phyloP scores from a whole-genome alignment of 2,113 vertebrate species.

The Atrichornis clamosus region DNA sequence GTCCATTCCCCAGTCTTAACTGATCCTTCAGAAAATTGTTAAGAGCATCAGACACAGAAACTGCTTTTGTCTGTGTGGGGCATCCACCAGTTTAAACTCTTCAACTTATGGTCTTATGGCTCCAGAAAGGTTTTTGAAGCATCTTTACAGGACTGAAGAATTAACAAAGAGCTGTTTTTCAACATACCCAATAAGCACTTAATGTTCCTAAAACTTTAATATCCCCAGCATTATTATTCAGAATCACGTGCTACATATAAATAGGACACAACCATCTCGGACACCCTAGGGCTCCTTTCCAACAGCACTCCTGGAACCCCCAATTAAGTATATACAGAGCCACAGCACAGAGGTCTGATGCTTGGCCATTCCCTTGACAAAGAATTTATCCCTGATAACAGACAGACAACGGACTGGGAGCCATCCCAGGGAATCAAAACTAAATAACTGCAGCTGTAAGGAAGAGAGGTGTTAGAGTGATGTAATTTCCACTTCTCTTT shows the following conservation, averaged over 20 bases:
- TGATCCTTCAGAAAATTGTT: neutral
- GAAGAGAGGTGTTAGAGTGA: neutral
- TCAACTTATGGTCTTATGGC: neutral
- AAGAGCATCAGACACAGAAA: neutral
- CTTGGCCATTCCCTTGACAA: neutral
- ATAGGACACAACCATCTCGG: neutral
- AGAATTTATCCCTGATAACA: neutral
- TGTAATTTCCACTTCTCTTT: neutral
- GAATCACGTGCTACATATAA: neutral
- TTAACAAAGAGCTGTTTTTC: neutral
- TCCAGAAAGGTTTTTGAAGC: neutral
- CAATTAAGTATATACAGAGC: neutral
- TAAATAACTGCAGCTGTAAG: neutral
- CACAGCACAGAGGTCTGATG: neutral
- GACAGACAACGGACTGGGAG: neutral
- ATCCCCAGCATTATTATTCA: neutral
- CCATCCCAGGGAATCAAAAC: neutral
- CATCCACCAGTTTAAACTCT: neutral
- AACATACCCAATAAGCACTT: neutral
- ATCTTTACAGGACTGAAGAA: neutral
- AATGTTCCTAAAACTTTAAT: neutral
- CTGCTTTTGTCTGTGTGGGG: neutral
- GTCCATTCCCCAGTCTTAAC: neutral
- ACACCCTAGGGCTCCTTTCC: neutral
- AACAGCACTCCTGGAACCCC: neutral